Evolutionary conservation across 2,113 vertebrate genomes (phyloP).

Genomic region (Ovis canadensis): DNA sequence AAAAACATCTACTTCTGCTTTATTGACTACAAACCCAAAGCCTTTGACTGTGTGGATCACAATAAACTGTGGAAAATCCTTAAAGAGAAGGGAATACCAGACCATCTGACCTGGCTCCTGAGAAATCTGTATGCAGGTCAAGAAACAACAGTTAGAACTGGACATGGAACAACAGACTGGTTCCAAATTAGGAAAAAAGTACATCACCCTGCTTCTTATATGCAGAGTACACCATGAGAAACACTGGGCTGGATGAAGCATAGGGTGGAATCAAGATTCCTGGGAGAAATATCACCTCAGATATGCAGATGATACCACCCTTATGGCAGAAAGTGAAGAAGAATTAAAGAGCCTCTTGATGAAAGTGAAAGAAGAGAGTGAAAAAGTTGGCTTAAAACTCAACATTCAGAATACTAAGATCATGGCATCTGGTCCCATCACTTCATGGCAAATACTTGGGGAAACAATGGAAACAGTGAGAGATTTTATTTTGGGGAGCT

Average conservation of each 20-base stretch:
- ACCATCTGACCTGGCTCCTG: not conserved
- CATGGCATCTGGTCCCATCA: not conserved
- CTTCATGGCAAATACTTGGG: not conserved
- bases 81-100: not conserved
- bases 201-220: not conserved
- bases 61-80: not conserved
- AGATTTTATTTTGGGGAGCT: not conserved
- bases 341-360: not conserved
- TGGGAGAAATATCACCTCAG: not conserved
- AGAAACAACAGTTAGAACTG: not conserved
- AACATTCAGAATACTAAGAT: not conserved
- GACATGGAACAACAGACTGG: not conserved
- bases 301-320: not conserved
- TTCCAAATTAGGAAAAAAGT: not conserved
- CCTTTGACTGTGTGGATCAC: not conserved
- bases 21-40: not conserved
- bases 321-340: not conserved
- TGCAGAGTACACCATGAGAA: not conserved
- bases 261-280: not conserved
- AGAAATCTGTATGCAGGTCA: not conserved
- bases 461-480: not conserved
- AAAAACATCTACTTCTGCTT: too few species aligned
- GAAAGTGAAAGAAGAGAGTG: not conserved
- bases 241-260: not conserved
- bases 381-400: too few species aligned